These are phyloP conservation scores for Polyploca ridens DNA, from an alignment of 2,888 invertebrate genomes.

Conservation along the genomic window DNA sequence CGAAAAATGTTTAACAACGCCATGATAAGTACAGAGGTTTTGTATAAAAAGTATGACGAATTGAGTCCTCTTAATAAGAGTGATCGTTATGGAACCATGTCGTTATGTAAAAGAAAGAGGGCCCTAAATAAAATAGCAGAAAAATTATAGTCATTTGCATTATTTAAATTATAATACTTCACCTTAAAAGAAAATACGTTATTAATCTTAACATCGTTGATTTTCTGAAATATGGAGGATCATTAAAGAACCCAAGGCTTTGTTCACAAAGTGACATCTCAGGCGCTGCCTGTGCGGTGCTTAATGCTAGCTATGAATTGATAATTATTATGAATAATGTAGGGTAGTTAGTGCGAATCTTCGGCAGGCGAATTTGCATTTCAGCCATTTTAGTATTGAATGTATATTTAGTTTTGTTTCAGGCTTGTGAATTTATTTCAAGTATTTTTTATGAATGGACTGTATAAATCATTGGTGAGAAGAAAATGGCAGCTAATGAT, in stretches of 20 bases:
- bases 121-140: too few relatives aligned
- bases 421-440: background rate
- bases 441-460: background rate
- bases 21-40: too few relatives aligned
- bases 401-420: too few relatives aligned
- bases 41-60: too few relatives aligned
- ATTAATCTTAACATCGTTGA: background rate
- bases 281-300: background rate
- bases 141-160: too few relatives aligned
- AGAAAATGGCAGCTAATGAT: too few relatives aligned
- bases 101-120: too few relatives aligned
- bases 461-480: too few relatives aligned
- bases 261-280: background rate
- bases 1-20: too few relatives aligned
- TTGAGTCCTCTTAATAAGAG: too few relatives aligned
- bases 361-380: background rate
- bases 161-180: background rate
- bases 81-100: too few relatives aligned
- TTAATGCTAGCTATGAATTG: slow-evolving; percentile 23
- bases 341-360: background rate
- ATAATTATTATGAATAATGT: slow-evolving; percentile 25
- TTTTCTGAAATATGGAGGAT: background rate
- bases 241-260: background rate
- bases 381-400: background rate
- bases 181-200: background rate